Evolutionary conservation across 1,140 invertebrate species (phyloP), one percentile per base, ranked within the genome.

Genomic region (Leguminivora glycinivorella): DNA sequence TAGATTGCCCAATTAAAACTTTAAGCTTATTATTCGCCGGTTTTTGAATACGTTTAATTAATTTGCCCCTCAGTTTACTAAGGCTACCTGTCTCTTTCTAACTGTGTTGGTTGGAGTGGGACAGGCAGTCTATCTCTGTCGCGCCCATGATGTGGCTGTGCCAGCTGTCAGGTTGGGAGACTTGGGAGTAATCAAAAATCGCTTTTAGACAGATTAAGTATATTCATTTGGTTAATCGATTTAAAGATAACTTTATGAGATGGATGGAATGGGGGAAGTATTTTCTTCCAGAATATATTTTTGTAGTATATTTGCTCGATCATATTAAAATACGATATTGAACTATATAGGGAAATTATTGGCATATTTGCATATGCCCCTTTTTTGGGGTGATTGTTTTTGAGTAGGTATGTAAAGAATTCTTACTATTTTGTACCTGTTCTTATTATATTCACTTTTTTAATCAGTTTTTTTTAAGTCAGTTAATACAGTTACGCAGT

Each of bases 1-100:
- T 63, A 60, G 69, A 70, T 70, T 58, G 56, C 56, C 69, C 69
- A 70, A 70, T 70, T 70, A 70, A 70, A 70, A 70, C 56, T 70
- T 70, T 70, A 70, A 63, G 69, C 56, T 58, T 60, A 70, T 70
- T 70, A 70, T 56, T 25, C 29, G 25, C 69, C 56, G 17, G 31
- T 40, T 58, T 63, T 63, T 58, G 69, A 70, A 70, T 70, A 60
- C 69, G 69, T 70, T 60, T 63, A 70, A 70, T 70, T 70, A 70
- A 70, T 70, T 70, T 40, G 31, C 69, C 29, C 17, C 68, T 56
- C 25, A 25, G 34, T 68, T 68, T 63, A 26, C 58, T 63, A n/a
- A n/a, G n/a, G n/a, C n/a, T n/a, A n/a, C n/a, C n/a, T n/a, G n/a
- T n/a, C n/a, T n/a, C n/a, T n/a, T n/a, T n/a, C n/a, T n/a, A n/a